phyloP scores from a whole-genome alignment of 2,113 vertebrate genomes.

The Pseudopipra pipra region DNA sequence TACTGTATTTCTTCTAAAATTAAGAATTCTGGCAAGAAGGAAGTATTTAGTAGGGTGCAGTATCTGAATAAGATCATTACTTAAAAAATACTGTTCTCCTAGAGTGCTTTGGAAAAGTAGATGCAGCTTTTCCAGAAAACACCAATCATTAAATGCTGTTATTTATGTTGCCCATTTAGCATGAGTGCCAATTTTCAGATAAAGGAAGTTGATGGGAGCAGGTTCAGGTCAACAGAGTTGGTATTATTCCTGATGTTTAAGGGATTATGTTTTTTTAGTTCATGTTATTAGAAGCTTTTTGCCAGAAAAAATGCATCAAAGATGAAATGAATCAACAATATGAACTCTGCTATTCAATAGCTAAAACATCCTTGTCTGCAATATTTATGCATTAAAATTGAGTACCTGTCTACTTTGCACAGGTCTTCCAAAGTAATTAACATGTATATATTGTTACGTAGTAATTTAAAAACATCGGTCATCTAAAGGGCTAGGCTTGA shows the following conservation, averaged over 20 bases:
- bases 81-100: background rate
- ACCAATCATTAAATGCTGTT: background rate
- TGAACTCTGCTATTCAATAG: background rate
- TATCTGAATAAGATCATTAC: background rate
- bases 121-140: background rate
- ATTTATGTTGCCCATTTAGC: conserved; percentile 13
- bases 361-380: background rate
- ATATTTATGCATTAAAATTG: background rate
- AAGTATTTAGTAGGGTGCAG: background rate
- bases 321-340: background rate
- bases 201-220: conserved; percentile 4
- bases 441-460: background rate
- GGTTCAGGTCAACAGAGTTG: conserved; percentile 33
- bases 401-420: background rate
- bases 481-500: background rate
- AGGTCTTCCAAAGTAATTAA: background rate
- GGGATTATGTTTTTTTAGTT: conserved; percentile 36
- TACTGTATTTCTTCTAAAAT: background rate
- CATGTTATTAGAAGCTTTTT: conserved; percentile 10
- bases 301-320: conserved; percentile 13
- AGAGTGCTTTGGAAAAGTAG: background rate
- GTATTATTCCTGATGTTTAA: conserved; percentile 32
- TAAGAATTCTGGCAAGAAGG: background rate
- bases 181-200: conserved; percentile 34
- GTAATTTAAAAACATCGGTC: background rate